Evolutionary conservation across 2,888 invertebrate genomes (phyloP), one percentile per base, ranked within the genome.

Genomic region (Chrysina gloriosa): DNA sequence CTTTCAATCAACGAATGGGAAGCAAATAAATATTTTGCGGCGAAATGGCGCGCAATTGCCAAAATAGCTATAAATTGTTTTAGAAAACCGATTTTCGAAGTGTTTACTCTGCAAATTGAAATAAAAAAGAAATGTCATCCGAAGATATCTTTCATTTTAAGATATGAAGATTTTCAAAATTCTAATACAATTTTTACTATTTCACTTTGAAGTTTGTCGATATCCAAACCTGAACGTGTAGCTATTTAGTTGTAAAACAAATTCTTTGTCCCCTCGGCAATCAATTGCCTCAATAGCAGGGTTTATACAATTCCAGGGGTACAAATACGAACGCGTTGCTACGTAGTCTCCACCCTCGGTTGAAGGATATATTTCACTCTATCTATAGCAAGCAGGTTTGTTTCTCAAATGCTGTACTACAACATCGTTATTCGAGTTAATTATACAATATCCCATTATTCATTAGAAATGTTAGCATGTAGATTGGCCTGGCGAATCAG

Each of bases 61-160:
- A 27, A 39, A 58, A 58, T n/a, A 27, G 36, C 58, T 16, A 25
- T 61, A 61, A 61, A 61, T 61, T 61, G 58, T 42, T 61, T 61
- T 29, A 16, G 58, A 42, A 42, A 14, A n/a, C 0, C 16, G 1
- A 36, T 21, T 45, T 9, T 58, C 42, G 16, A 58, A 36, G 9
- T 61, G 42, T 58, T 58, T 39, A 11, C 25, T 6, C 23, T 58
- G 11, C 16, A 31, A 52, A 31, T 52, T 58, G 25, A 39, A 58
- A 25, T 11, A 14, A 25, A 36, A 23, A 45, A 9, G 21, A 19
- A 45, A 45, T 21, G n/a, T 19, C 9, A 21, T 45, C 19, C 19
- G 25, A 25, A 11, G 39, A 25, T 56, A 23, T 45, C 16, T 45
- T 19, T 19, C n/a, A 34, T 9, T 7, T 9, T 7, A 11, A 4